Conservation (phyloP, 2,113 vertebrate species). For the Crotalus tigris region DNA sequence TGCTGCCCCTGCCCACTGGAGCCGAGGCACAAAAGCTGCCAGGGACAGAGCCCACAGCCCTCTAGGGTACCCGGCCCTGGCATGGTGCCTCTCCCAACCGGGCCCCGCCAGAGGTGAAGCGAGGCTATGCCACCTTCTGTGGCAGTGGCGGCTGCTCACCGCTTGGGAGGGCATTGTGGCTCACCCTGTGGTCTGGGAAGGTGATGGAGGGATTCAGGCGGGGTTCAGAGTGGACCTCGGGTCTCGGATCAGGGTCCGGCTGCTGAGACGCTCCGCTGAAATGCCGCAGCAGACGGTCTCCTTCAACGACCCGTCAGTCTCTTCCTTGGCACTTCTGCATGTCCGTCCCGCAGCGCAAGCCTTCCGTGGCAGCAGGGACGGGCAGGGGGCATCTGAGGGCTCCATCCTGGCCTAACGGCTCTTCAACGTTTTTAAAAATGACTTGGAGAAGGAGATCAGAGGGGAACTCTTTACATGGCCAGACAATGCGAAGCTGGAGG, state of each 20-base stretch:
- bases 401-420: background rate
- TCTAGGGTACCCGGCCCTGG: background rate
- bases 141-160: background rate
- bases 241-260: too few relatives aligned
- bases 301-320: background rate
- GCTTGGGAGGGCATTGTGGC: background rate
- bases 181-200: background rate
- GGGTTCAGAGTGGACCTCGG: background rate
- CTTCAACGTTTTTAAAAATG: background rate
- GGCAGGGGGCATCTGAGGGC: background rate
- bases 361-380: background rate
- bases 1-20: background rate
- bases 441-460: background rate
- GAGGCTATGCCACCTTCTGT: background rate
- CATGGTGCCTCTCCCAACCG: background rate
- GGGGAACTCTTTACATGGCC: background rate
- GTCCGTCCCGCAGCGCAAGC: background rate
- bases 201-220: background rate
- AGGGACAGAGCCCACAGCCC: rapidly evolving
- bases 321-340: background rate
- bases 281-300: background rate
- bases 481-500: background rate
- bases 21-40: background rate
- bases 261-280: background rate
- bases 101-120: background rate